Conservation (phyloP, 2,797 vertebrate species). For the Chelidonichthys spinosus region DNA sequence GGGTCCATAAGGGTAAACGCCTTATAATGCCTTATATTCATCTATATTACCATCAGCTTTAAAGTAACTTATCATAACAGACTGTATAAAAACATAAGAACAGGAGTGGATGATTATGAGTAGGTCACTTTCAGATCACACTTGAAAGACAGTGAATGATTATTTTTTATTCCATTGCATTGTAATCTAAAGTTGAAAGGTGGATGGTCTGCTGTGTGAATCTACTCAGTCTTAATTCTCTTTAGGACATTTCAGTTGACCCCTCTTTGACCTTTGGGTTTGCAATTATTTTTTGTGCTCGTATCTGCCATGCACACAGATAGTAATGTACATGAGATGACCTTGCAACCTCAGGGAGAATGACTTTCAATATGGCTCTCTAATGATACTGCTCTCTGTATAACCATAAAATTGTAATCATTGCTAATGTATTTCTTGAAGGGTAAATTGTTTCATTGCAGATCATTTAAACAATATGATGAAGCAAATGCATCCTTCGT, state of each 20-base stretch:
- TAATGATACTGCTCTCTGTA: slow-evolving; percentile 64
- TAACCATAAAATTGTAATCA: slow-evolving; percentile 77
- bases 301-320: slow-evolving; percentile 10
- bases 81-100: not conserved
- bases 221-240: slow-evolving; percentile 46
- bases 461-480: slow-evolving; percentile 67
- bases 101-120: not conserved
- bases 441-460: slow-evolving; percentile 72
- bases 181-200: slow-evolving; percentile 44
- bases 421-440: slow-evolving; percentile 75
- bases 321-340: slow-evolving; percentile 60
- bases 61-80: not conserved
- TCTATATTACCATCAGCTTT: not conserved
- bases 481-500: slow-evolving; percentile 49
- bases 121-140: slow-evolving; percentile 44
- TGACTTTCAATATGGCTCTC: slow-evolving; percentile 61
- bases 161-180: slow-evolving; percentile 6
- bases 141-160: slow-evolving; percentile 23
- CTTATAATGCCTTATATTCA: not conserved
- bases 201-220: slow-evolving; percentile 14
- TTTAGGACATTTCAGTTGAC: slow-evolving; percentile 40
- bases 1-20: no score
- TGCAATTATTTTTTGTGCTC: slow-evolving; percentile 56
- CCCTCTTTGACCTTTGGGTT: slow-evolving; percentile 45
- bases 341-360: slow-evolving; percentile 63